These are phyloP conservation scores for Ctenopoma kingsleyae DNA, from an alignment of 2,797 vertebrate species.

Conservation along the genomic window DNA sequence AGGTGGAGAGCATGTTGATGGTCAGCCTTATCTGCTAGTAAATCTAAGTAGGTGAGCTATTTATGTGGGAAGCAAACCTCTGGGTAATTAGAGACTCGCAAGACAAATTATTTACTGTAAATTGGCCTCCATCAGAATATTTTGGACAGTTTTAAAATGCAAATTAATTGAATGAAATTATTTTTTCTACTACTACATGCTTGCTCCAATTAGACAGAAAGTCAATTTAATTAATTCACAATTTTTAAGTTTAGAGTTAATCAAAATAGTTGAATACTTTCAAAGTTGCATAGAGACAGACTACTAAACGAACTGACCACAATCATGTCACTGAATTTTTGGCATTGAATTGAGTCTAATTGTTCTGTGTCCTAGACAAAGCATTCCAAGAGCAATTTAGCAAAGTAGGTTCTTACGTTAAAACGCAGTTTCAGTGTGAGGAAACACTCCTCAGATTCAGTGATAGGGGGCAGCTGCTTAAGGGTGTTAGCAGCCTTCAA, in stretches of 20 bases:
- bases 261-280: neutral
- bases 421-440: slow-evolving; percentile 30
- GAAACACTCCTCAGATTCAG: slow-evolving; percentile 48
- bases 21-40: slow-evolving; percentile 67
- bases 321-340: neutral
- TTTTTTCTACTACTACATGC: neutral
- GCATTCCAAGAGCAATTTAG: slow-evolving; percentile 12
- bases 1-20: slow-evolving; percentile 60
- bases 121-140: neutral
- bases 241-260: neutral
- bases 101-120: slow-evolving; percentile 34
- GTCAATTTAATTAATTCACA: neutral
- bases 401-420: slow-evolving; percentile 14
- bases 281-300: too few relatives aligned
- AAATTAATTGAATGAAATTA: neutral
- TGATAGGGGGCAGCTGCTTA: slow-evolving; percentile 57
- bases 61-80: slow-evolving; percentile 42
- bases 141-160: neutral
- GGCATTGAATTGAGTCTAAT: neutral
- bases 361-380: neutral
- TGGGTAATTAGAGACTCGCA: slow-evolving; percentile 16
- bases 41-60: slow-evolving; percentile 60
- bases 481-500: slow-evolving; percentile 56
- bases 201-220: neutral
- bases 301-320: neutral